A percentile compares a stretch with the other conserved stretches of the same genome.
These are phyloP conservation scores for Spinibarbus caldwelli DNA, from an alignment of 2,797 vertebrate genomes.

Conservation along the genomic window DNA sequence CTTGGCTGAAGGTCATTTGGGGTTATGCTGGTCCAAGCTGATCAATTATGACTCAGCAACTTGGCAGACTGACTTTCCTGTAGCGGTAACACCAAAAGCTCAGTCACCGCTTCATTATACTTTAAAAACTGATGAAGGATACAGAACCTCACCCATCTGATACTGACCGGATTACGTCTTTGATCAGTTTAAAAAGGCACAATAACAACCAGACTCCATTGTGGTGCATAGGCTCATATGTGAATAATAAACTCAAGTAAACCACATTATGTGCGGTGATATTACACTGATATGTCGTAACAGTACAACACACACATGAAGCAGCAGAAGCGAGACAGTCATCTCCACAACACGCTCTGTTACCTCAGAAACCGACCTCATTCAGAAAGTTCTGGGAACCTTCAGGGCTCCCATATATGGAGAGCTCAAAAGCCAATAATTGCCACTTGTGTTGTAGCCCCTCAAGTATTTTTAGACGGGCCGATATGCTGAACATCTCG, in stretches of 20 bases:
- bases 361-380: conserved; percentile 72
- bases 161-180: background rate
- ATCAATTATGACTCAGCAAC: conserved; percentile 46
- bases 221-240: background rate
- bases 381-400: conserved; percentile 67
- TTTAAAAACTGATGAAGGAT: conserved; percentile 46
- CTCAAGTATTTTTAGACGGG: conserved; percentile 77
- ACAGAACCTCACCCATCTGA: conserved; percentile 24
- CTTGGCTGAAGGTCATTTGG: conserved; percentile 16
- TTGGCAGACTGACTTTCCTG: conserved; percentile 1
- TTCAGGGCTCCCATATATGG: conserved; percentile 66
- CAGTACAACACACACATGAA: background rate
- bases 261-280: background rate
- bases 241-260: conserved; percentile 18
- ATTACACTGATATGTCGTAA: conserved; percentile 5
- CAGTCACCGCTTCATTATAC: conserved; percentile 37
- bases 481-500: conserved; percentile 69
- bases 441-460: conserved; percentile 73
- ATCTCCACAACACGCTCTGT: conserved; percentile 54
- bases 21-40: conserved; percentile 25
- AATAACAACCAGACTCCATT: background rate
- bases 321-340: conserved; percentile 40
- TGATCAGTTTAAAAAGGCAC: background rate
- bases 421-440: conserved; percentile 79
- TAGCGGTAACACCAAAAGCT: conserved; percentile 13